Evolutionary conservation across 2,888 invertebrate species (phyloP), one percentile per base, ranked within the genome.

Genomic region (Cylloceria caligata): DNA sequence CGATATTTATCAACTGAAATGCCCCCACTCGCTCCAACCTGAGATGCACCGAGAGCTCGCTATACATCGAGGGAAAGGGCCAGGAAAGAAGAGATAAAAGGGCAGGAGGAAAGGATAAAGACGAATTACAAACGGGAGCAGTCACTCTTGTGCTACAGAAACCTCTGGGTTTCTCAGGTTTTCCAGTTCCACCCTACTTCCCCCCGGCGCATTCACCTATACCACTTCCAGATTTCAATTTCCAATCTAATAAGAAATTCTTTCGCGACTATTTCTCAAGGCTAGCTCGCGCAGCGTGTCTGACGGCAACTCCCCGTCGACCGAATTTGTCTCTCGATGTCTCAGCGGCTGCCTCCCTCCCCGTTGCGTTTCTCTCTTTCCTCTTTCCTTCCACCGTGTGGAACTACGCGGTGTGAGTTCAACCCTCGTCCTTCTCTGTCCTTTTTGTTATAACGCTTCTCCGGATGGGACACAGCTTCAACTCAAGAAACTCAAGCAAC

Each of bases 181-280:
- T 65, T 16, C 67, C 39, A 55, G 68, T 80, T 64, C 47, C 62
- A 7, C 30, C 60, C 24, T 39, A 27, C 24, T 57, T 4, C 16
- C 13, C 68, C 72, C 52, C 55, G 39, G 67, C 64, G 71, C 75
- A 80, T 82, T 76, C 82, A 47, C 83, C 83, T 77, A 67, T 42
- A 76, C 75, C 75, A 83, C 84, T 84, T 74, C 80, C 85, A 85
- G 85, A 86, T 85, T 86, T 89, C 88, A 90, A 90, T 90, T 89
- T 88, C 88, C 88, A 88, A 89, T 89, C 88, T 90, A 89, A 90
- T 90, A 90, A 89, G 89, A 89, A 89, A 90, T 90, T 90, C 89
- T 86, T 87, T 86, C 81, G 81, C 84, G 86, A 86, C 87, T 86
- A 86, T 87, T 86, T 85, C 83, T 86, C 87, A 86, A 86, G 81